These are phyloP conservation scores for Antheraea assamensis DNA, from an alignment of 2,888 invertebrate species.

Conservation along the genomic window DNA sequence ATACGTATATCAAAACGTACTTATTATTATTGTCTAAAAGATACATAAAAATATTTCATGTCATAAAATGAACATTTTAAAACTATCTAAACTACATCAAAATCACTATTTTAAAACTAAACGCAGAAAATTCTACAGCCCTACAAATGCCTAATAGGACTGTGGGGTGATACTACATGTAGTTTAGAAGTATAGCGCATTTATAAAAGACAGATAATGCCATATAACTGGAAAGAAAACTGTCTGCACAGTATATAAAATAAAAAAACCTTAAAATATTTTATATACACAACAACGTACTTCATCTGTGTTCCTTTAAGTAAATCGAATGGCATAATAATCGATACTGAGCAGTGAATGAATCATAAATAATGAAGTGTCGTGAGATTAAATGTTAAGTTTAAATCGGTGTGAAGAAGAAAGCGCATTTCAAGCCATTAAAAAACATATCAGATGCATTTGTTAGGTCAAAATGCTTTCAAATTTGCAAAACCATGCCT, in stretches of 20 bases:
- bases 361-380: slow-evolving; percentile 47
- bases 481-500: slow-evolving; percentile 66
- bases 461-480: slow-evolving; percentile 68
- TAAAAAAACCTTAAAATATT: neutral
- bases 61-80: neutral
- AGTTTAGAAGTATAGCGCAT: neutral
- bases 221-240: neutral
- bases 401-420: slow-evolving; percentile 41
- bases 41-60: neutral
- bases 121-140: neutral
- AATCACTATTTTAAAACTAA: neutral
- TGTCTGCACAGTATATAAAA: neutral
- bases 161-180: neutral
- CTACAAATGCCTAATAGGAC: neutral
- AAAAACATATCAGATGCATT: slow-evolving; percentile 39
- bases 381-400: slow-evolving; percentile 52
- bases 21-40: too few species aligned
- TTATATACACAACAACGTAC: neutral
- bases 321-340: slow-evolving; percentile 16
- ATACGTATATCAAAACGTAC: too few species aligned
- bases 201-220: neutral
- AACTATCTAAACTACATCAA: neutral
- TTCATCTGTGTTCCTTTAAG: neutral
- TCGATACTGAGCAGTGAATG: slow-evolving; percentile 47
- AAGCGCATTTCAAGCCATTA: slow-evolving; percentile 35